These are phyloP conservation scores for Pollicipes pollicipes DNA, from an alignment of 1,140 invertebrate genomes.

Conservation along the genomic window DNA sequence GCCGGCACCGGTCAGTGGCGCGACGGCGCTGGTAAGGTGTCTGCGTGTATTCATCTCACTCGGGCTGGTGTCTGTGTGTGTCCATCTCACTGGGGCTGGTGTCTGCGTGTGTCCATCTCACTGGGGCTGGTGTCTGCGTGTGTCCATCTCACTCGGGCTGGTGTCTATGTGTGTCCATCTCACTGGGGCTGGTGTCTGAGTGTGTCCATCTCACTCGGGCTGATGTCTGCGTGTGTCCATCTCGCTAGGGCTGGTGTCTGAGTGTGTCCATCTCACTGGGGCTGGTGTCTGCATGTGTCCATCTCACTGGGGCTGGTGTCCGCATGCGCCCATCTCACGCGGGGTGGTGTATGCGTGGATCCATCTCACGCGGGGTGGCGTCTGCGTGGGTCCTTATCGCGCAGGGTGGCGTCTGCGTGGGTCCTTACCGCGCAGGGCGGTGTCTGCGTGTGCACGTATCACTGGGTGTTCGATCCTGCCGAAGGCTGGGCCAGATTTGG, in stretches of 20 bases:
- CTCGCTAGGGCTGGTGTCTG: not conserved
- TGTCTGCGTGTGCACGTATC: conserved; percentile 1
- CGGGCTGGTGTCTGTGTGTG: conserved; percentile 16
- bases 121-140: conserved; percentile 12
- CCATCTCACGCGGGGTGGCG: too few species aligned
- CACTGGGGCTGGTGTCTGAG: conserved; percentile 21
- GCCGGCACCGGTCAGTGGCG: conserved; percentile 11
- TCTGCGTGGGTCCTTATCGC: too few species aligned
- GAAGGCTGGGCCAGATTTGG: too few species aligned
- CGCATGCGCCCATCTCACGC: too few species aligned
- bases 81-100: conserved; percentile 10
- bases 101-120: conserved; percentile 17
- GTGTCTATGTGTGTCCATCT: conserved; percentile 17
- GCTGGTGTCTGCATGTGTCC: too few species aligned
- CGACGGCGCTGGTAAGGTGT: conserved; percentile 12
- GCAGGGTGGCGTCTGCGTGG: too few species aligned
- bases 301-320: too few species aligned
- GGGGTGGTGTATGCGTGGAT: too few species aligned
- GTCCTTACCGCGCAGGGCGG: not conserved
- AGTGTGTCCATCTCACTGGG: too few species aligned
- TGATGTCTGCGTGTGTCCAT: not conserved
- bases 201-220: conserved; percentile 7
- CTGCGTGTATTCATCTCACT: too few species aligned
- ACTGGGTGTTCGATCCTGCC: too few species aligned
- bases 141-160: not conserved